Percentiles rank a stretch among this genome's conserved stretches.
phyloP scores from a whole-genome alignment of 2,113 vertebrate genomes.

The Chamaea fasciata region DNA sequence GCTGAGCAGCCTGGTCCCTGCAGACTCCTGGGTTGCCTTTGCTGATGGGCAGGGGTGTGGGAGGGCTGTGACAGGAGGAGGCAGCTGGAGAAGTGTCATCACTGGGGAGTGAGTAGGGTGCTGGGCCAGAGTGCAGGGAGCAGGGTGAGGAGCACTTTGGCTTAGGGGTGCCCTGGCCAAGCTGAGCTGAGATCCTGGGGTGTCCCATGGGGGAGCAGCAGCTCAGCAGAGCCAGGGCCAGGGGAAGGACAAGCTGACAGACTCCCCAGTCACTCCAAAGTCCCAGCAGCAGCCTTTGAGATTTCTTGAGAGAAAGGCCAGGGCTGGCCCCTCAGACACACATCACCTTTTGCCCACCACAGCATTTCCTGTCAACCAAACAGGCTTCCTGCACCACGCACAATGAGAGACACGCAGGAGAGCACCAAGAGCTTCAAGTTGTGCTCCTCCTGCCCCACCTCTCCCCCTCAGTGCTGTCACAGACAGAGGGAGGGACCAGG shows the following conservation, averaged over 20 bases:
- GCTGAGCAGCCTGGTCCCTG: background rate
- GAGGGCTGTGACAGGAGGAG: background rate
- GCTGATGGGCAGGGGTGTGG: rapidly evolving
- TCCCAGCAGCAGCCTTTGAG: background rate
- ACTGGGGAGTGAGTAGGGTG: background rate
- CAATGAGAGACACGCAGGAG: no score
- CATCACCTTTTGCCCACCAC: no score
- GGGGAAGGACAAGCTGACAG: no score
- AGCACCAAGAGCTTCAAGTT: no score
- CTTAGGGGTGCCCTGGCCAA: background rate
- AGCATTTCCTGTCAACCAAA: no score
- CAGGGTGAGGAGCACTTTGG: background rate
- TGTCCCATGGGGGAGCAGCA: background rate
- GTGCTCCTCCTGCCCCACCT: no score
- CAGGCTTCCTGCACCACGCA: no score
- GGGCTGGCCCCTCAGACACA: background rate
- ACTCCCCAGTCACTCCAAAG: background rate
- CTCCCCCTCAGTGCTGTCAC: no score
- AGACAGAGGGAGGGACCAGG: no score
- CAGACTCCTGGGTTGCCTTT: background rate
- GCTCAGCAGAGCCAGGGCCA: background rate
- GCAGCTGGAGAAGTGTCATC: background rate
- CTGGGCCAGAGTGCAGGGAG: background rate
- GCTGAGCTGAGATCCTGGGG: rapidly evolving
- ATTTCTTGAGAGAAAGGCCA: background rate